Evolutionary conservation across 2,113 vertebrate genomes (phyloP).

Genomic region (Gymnorhina tibicen): DNA sequence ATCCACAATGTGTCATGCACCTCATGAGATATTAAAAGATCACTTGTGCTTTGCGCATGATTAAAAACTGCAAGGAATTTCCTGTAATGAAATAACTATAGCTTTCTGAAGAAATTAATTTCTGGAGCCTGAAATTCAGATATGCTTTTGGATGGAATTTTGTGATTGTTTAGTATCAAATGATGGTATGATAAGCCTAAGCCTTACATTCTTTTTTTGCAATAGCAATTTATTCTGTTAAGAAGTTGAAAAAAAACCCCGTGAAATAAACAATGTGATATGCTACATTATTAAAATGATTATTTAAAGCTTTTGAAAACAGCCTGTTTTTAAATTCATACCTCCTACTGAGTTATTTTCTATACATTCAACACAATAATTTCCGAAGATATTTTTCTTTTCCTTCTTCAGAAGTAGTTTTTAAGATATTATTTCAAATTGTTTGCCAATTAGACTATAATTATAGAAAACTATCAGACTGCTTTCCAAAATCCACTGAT

Average conservation of each 20-base stretch:
- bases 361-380: not conserved
- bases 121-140: not conserved
- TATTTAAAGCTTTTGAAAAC: slow-evolving; percentile 6
- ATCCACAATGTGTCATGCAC: not conserved
- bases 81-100: not conserved
- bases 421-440: not conserved
- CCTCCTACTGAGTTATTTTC: not conserved
- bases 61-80: not conserved
- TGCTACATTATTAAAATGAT: not conserved
- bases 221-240: not conserved
- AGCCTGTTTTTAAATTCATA: not conserved
- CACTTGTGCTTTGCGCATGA: not conserved
- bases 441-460: not conserved
- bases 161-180: not conserved
- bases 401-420: not conserved
- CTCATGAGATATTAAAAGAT: not conserved
- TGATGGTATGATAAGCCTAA: not conserved
- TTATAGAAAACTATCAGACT: not conserved
- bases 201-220: not conserved
- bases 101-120: not conserved
- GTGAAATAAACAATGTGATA: not conserved
- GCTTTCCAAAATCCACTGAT: not conserved
- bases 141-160: not conserved
- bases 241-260: not conserved
- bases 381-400: not conserved